Percentiles rank a stretch among this genome's conserved stretches.
These are phyloP conservation scores for Nycticorax nycticorax DNA, from an alignment of 2,113 vertebrate species.

Conservation along the genomic window DNA sequence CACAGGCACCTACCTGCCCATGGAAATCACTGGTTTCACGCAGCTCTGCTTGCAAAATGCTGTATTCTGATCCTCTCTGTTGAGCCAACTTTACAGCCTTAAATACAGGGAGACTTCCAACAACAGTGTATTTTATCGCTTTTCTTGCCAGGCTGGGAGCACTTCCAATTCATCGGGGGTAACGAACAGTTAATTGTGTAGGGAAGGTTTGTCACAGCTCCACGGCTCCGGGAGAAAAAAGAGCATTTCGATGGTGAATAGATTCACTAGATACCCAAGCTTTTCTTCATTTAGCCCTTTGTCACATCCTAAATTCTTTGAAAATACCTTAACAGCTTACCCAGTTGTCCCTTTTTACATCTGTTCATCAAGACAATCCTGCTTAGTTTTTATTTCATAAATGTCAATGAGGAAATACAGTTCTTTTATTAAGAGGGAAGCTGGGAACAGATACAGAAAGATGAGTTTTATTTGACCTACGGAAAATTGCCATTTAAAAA, in stretches of 20 bases:
- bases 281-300: background rate
- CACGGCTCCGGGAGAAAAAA: background rate
- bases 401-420: background rate
- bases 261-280: background rate
- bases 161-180: background rate
- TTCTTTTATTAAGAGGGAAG: background rate
- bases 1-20: rapidly evolving
- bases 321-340: background rate
- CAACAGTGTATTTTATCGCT: background rate
- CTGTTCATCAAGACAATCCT: background rate
- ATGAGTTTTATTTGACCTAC: background rate
- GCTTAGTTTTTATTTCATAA: background rate
- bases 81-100: slow-evolving; percentile 9
- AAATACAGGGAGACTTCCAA: slow-evolving; percentile 33
- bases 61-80: background rate
- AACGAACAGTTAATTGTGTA: slow-evolving; percentile 21
- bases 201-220: background rate
- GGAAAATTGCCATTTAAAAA: background rate
- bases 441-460: background rate
- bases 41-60: background rate
- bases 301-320: background rate
- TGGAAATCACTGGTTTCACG: rapidly evolving
- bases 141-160: background rate
- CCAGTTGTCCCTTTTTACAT: background rate
- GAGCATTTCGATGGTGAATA: background rate